phyloP scores from a whole-genome alignment of 2,888 invertebrate genomes.

The Ormyrus labotus region DNA sequence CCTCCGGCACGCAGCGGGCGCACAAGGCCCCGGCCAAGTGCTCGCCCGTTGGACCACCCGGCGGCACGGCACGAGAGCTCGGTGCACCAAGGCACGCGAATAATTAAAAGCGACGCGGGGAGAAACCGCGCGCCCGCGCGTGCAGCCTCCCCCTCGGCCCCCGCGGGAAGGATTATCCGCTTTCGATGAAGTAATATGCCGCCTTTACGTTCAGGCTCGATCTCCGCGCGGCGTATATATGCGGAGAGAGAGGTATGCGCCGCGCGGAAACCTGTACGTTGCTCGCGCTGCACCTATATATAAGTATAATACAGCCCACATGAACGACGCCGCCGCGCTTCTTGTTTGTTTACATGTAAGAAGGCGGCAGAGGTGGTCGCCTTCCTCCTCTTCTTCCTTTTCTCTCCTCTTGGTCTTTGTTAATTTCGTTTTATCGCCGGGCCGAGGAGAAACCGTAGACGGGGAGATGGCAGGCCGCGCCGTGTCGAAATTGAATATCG shows the following conservation, averaged over 20 bases:
- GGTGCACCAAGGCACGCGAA: constrained; percentile 9
- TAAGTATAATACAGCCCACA: neutral
- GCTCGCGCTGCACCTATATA: neutral
- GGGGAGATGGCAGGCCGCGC: neutral
- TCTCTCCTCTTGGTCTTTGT: constrained; percentile 15
- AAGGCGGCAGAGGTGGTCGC: neutral
- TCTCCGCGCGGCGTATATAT: no score
- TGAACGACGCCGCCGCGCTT: constrained; percentile 18
- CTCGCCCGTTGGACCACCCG: constrained; percentile 40
- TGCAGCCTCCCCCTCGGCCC: neutral
- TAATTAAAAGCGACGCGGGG: constrained; percentile 53
- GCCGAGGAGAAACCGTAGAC: neutral
- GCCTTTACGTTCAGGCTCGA: no score
- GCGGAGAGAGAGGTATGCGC: no score
- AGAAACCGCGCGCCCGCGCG: neutral
- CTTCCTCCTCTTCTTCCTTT: neutral
- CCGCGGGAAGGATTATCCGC: neutral
- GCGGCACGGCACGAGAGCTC: neutral
- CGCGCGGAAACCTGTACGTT: constrained; percentile 24
- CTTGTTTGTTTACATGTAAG: constrained; percentile 21
- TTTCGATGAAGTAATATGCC: constrained; percentile 36
- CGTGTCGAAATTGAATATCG: constrained; percentile 7
- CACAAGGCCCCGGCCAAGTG: constrained; percentile 12
- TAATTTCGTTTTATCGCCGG: constrained; percentile 25
- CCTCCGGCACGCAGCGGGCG: neutral